Percentiles rank a stretch among this genome's conserved stretches.
Evolutionary conservation across 1,140 invertebrate genomes (phyloP).

Genomic region (Temnothorax curvispinosus): DNA sequence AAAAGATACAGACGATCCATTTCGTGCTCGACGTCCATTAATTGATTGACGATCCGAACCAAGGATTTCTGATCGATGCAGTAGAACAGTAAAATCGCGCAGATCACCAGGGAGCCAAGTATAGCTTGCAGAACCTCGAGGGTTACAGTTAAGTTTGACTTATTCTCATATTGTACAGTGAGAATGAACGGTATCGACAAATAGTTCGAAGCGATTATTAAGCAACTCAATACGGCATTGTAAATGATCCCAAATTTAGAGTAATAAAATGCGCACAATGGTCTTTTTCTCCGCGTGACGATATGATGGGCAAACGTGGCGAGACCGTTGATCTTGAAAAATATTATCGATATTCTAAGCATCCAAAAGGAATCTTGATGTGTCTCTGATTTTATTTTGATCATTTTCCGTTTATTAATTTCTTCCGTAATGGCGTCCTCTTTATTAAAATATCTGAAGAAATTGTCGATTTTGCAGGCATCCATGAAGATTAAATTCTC

Average conservation of each 20-base stretch:
- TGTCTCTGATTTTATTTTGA: neutral
- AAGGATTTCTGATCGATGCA: conserved; percentile 14
- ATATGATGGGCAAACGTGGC: conserved; percentile 40
- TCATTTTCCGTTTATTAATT: neutral
- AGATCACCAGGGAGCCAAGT: neutral
- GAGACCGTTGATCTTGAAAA: conserved; percentile 65
- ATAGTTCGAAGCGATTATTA: conserved; percentile 16
- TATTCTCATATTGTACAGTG: neutral
- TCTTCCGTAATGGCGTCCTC: neutral
- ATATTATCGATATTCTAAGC: neutral
- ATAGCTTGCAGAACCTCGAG: conserved; percentile 39
- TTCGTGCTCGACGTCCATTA: neutral
- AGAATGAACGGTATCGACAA: neutral
- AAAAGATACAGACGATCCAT: neutral
- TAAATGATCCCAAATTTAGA: conserved; percentile 48
- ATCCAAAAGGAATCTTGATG: neutral
- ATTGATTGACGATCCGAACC: conserved; percentile 31
- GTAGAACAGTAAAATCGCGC: conserved; percentile 25
- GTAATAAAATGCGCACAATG: neutral
- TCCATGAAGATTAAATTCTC: neutral
- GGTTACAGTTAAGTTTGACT: neutral
- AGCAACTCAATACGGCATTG: conserved; percentile 27
- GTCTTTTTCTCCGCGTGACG: neutral
- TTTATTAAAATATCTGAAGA: neutral
- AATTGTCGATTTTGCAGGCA: neutral